Conservation (phyloP, 2,888 invertebrate genomes). For the Aspidiotus destructor region DNA sequence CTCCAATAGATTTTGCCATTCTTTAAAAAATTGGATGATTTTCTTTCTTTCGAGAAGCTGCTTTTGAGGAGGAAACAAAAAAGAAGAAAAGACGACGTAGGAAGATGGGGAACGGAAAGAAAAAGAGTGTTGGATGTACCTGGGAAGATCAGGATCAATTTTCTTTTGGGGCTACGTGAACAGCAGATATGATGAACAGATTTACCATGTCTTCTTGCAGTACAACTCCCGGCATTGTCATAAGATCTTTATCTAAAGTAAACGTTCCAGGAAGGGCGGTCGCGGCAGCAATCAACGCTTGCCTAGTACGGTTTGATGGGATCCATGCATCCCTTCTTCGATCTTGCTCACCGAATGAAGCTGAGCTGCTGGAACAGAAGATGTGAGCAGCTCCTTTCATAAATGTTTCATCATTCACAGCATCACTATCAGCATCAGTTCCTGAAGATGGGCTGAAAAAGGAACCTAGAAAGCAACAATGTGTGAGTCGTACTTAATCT, state of each 20-base stretch:
- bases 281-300: constrained; percentile 52
- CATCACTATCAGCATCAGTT: constrained; percentile 25
- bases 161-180: not conserved
- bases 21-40: too few relatives aligned
- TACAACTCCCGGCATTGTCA: constrained; percentile 78
- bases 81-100: too few relatives aligned
- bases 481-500: not conserved
- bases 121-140: too few relatives aligned
- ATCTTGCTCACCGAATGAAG: constrained; percentile 38
- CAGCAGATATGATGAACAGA: not conserved
- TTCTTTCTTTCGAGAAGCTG: too few relatives aligned
- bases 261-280: constrained; percentile 61
- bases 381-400: constrained; percentile 28
- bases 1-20: too few relatives aligned
- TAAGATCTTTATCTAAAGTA: constrained; percentile 59
- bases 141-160: too few relatives aligned
- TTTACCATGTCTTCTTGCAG: constrained; percentile 65
- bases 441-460: constrained; percentile 29
- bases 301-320: constrained; percentile 63
- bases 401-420: constrained; percentile 30
- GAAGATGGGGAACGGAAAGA: too few relatives aligned
- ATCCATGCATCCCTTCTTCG: constrained; percentile 64
- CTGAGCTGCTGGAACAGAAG: constrained; percentile 29
- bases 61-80: too few relatives aligned
- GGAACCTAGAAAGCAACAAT: constrained; percentile 12